Evolutionary conservation across 2,888 invertebrate genomes (phyloP), one percentile per base, ranked within the genome.

Genomic region (Anoplius nigerrimus): DNA sequence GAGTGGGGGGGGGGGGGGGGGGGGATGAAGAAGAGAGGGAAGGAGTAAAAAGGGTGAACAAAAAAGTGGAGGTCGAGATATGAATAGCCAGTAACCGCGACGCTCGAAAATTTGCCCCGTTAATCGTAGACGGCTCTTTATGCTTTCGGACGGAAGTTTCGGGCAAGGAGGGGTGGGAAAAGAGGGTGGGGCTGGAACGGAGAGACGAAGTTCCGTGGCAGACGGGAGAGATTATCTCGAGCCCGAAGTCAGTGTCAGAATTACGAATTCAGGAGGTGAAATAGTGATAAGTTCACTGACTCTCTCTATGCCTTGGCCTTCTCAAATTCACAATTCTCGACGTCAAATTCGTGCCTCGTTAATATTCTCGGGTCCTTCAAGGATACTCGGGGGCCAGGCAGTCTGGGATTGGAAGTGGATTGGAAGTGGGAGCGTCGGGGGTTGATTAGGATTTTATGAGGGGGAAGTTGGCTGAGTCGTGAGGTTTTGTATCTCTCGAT

Each of bases 71-170:
- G 21, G 52, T 13, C 60, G 62, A 52, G 59, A 69, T 75, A 74
- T 67, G 74, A 74, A 77, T 75, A 70, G 71, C 53, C 66, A 55
- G 66, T 51, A 61, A 68, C 56, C 34, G 54, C 62, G 60, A 52
- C 18, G 46, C 22, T 20, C 67, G 69, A 64, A 72, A 77, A 74
- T 67, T 71, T 76, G 75, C 71, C 77, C 69, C 71, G 74, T 76
- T 73, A 67, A 68, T 66, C 64, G 51, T 57, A 56, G 61, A 63
- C 62, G 22, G 67, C 62, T 75, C 68, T 67, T 69, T 78, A 76
- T 76, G 71, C 64, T 69, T 61, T 43, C 48, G 20, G 18, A 27
- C 27, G 42, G 56, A 54, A 42, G 27, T 5, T 27, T 42, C 54
- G 54, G n/a, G 24, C 54, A 24, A 8, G 11, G 22, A n/a, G 45